Conservation (phyloP, 2,888 invertebrate genomes). For the Aromia moschata region DNA sequence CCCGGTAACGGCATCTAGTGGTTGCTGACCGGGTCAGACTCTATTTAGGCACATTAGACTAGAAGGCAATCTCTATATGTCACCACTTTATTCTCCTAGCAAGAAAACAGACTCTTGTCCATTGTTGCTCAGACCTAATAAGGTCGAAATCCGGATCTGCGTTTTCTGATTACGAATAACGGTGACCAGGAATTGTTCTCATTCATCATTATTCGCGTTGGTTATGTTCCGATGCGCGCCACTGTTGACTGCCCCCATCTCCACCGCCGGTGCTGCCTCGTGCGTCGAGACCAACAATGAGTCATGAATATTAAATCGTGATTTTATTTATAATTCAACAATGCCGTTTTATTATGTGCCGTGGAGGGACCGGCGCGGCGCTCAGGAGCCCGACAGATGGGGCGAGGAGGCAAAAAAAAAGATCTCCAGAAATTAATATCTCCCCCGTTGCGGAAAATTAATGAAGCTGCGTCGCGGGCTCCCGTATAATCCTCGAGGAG, state of each 20-base stretch:
- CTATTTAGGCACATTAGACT: too few species aligned
- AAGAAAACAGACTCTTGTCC: too few species aligned
- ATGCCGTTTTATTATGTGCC: constrained; percentile 9
- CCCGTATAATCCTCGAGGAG: neutral
- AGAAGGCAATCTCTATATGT: too few species aligned
- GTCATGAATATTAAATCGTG: constrained; percentile 35
- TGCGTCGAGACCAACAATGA: constrained; percentile 32
- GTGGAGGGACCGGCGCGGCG: neutral
- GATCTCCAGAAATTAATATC: constrained; percentile 6
- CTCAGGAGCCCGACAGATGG: neutral
- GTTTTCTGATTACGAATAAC: too few species aligned
- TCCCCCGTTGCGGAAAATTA: constrained; percentile 6
- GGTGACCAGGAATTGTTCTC: too few species aligned
- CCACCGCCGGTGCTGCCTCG: neutral
- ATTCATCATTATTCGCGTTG: too few species aligned
- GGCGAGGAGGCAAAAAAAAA: neutral
- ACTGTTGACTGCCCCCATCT: neutral
- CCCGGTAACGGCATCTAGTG: too few species aligned
- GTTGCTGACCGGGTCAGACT: too few species aligned
- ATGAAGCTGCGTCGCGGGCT: neutral
- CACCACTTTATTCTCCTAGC: too few species aligned
- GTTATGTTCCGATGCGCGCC: too few species aligned
- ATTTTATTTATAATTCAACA: constrained; percentile 32
- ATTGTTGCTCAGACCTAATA: too few species aligned
- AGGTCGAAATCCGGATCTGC: too few species aligned